These are phyloP conservation scores for Sphecodes monilicornis DNA, from an alignment of 2,888 invertebrate genomes.

Conservation along the genomic window DNA sequence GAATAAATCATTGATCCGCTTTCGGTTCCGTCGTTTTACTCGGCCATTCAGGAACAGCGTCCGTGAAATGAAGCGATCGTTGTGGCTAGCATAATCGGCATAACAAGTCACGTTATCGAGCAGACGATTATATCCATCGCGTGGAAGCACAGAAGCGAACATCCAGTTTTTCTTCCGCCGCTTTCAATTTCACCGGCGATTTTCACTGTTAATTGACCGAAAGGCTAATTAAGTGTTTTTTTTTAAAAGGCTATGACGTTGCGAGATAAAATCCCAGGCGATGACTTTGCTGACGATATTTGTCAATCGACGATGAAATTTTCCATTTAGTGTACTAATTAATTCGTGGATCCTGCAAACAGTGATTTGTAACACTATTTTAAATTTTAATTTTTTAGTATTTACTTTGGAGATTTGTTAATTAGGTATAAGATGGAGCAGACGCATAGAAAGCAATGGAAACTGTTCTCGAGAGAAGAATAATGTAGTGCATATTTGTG, in stretches of 20 bases:
- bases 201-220: conserved; percentile 66
- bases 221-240: conserved; percentile 16
- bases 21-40: neutral
- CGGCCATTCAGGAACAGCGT: neutral
- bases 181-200: conserved; percentile 60
- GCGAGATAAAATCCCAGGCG: no score
- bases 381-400: no score
- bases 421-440: neutral
- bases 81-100: neutral
- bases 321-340: no score
- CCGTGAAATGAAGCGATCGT: neutral
- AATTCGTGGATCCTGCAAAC: no score
- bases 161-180: neutral
- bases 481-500: no score
- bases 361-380: neutral
- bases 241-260: no score
- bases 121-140: neutral
- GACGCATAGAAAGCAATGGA: neutral
- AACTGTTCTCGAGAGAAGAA: no score
- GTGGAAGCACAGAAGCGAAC: neutral
- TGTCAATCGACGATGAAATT: neutral
- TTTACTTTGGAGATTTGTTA: neutral
- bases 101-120: neutral
- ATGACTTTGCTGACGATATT: neutral
- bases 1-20: conserved; percentile 1